Evolutionary conservation across 1,140 invertebrate genomes (phyloP).

Genomic region (Drosophila saltans): DNA sequence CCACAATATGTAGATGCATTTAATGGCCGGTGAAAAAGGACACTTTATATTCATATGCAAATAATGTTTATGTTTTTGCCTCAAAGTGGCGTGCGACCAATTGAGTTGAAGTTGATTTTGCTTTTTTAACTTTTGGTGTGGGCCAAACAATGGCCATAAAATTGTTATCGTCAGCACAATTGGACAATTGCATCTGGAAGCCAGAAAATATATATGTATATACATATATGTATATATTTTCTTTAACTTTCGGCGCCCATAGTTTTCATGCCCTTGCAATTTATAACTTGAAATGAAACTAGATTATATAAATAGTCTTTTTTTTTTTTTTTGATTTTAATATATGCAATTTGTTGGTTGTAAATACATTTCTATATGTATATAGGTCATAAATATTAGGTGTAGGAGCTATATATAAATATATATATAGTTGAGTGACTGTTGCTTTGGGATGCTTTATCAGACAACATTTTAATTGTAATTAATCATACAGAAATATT

Average conservation of each 20-base stretch:
- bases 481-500: no score
- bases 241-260: not conserved
- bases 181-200: slow-evolving; percentile 10
- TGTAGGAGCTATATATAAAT: no score
- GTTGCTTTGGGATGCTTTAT: no score
- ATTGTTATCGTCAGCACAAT: slow-evolving; percentile 11
- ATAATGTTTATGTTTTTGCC: slow-evolving; percentile 24
- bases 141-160: slow-evolving; percentile 7
- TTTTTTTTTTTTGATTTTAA: not conserved
- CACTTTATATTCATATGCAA: slow-evolving; percentile 63
- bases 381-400: no score
- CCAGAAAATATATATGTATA: not conserved
- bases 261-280: slow-evolving; percentile 2
- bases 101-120: slow-evolving; percentile 46
- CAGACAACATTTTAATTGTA: no score
- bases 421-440: no score
- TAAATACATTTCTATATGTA: not conserved
- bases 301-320: not conserved
- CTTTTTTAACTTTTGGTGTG: not conserved
- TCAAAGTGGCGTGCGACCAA: slow-evolving; percentile 36
- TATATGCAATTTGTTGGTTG: not conserved
- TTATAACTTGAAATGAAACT: not conserved
- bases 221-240: not conserved
- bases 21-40: slow-evolving; percentile 42
- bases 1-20: not conserved